Conservation (phyloP, 2,113 vertebrate species). For the Syngnathus floridae region DNA sequence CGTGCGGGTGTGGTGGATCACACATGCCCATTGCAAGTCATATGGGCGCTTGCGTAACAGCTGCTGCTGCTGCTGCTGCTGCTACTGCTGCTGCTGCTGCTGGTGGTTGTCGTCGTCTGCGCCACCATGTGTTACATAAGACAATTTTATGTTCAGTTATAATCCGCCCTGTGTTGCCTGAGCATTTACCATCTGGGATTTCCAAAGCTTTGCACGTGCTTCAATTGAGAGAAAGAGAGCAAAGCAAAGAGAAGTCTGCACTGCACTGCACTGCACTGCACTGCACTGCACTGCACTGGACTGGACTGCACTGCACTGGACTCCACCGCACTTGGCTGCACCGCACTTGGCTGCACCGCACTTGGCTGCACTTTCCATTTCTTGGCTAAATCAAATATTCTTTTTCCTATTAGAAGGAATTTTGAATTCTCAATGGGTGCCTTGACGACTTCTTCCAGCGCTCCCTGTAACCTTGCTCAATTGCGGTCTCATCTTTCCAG, state of each 20-base stretch:
- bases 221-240: not conserved
- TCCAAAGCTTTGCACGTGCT: not conserved
- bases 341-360: no score
- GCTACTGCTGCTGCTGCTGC: not conserved
- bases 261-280: no score
- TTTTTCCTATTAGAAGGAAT: not conserved
- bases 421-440: not conserved
- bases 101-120: not conserved
- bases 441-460: no score
- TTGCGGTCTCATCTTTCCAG: no score
- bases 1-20: no score
- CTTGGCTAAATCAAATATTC: not conserved
- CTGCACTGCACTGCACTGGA: no score
- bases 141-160: slow-evolving; percentile 2
- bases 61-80: not conserved
- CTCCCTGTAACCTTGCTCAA: no score
- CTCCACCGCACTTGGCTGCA: no score
- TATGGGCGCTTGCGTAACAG: not conserved
- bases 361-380: no score
- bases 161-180: slow-evolving; percentile 2
- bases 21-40: not conserved
- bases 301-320: no score
- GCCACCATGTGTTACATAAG: not conserved
- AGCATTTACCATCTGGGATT: slow-evolving; percentile 3
- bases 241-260: no score